A percentile compares a stretch with the other conserved stretches of the same genome.
Evolutionary conservation across 1,140 invertebrate species (phyloP).

Genomic region (Pseudomyrmex sp.): DNA sequence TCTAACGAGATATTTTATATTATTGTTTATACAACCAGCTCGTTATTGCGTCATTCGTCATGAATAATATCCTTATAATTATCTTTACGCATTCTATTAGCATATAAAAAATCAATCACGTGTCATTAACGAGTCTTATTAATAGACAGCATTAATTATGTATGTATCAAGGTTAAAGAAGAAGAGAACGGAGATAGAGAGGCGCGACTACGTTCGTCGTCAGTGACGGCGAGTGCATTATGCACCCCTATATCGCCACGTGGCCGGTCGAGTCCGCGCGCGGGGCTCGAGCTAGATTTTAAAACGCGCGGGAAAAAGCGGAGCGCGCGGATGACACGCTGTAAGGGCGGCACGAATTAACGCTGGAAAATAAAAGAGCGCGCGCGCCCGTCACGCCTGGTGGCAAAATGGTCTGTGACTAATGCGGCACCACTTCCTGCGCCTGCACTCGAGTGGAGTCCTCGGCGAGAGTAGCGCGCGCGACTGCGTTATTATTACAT

Average conservation of each 20-base stretch:
- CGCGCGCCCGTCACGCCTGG: slow-evolving; percentile 82
- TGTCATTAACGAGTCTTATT: slow-evolving; percentile 63
- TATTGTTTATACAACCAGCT: not conserved
- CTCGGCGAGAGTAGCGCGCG: slow-evolving; percentile 17
- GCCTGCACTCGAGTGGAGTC: slow-evolving; percentile 58
- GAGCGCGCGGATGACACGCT: slow-evolving; percentile 44
- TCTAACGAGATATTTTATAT: not conserved
- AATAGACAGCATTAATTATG: slow-evolving; percentile 70
- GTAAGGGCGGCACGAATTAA: slow-evolving; percentile 79
- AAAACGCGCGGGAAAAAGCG: slow-evolving; percentile 78
- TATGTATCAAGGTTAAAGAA: slow-evolving; percentile 63
- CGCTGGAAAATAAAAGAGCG: slow-evolving; percentile 80
- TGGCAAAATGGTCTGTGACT: slow-evolving; percentile 84
- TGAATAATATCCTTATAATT: not conserved
- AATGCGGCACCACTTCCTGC: slow-evolving; percentile 76
- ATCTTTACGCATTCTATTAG: not conserved
- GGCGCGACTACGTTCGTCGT: slow-evolving; percentile 26
- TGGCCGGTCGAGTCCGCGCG: slow-evolving; percentile 70
- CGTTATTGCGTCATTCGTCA: not conserved
- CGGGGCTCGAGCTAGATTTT: slow-evolving; percentile 76
- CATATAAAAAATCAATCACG: slow-evolving; percentile 59
- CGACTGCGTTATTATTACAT: slow-evolving; percentile 45
- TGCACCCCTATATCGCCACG: slow-evolving; percentile 82
- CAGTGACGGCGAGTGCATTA: slow-evolving; percentile 75
- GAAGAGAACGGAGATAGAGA: slow-evolving; percentile 23